Conservation (phyloP, 2,113 vertebrate species). For the Eidolon helvum region DNA sequence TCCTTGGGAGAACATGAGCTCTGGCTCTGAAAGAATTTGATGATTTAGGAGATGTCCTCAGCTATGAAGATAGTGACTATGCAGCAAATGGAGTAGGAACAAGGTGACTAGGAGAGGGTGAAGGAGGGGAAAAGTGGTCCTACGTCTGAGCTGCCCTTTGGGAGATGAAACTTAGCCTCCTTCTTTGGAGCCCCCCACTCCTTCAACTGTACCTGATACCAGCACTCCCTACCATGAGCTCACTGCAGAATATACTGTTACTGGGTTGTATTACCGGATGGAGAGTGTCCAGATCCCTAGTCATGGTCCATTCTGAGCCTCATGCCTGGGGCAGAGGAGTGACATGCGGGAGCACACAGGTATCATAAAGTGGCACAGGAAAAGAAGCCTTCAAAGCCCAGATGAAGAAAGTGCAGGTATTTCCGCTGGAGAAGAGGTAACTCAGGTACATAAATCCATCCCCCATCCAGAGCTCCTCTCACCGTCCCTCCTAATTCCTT, state of each 20-base stretch:
- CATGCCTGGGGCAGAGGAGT: not conserved
- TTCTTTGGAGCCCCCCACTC: not conserved
- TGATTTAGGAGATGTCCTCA: not conserved
- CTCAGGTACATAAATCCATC: rapidly evolving
- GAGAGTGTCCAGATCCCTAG: rapidly evolving
- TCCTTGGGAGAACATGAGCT: not conserved
- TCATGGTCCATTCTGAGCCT: rapidly evolving
- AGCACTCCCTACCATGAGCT: not conserved
- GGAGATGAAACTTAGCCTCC: not conserved
- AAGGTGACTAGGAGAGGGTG: not conserved
- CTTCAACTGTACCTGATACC: rapidly evolving
- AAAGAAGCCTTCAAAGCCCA: not conserved
- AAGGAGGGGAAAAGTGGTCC: rapidly evolving
- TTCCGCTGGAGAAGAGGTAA: not conserved
- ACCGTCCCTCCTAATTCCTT: not conserved
- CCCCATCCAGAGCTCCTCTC: not conserved
- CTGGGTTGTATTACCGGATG: not conserved
- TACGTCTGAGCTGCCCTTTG: not conserved
- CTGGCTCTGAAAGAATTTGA: not conserved
- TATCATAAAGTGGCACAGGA: not conserved
- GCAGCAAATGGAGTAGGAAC: rapidly evolving
- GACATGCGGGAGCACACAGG: not conserved
- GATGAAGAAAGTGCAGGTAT: not conserved
- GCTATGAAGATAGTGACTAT: not conserved
- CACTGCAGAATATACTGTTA: not conserved